phyloP scores from a whole-genome alignment of 2,797 vertebrate species.

The Phoeniculus purpureus region DNA sequence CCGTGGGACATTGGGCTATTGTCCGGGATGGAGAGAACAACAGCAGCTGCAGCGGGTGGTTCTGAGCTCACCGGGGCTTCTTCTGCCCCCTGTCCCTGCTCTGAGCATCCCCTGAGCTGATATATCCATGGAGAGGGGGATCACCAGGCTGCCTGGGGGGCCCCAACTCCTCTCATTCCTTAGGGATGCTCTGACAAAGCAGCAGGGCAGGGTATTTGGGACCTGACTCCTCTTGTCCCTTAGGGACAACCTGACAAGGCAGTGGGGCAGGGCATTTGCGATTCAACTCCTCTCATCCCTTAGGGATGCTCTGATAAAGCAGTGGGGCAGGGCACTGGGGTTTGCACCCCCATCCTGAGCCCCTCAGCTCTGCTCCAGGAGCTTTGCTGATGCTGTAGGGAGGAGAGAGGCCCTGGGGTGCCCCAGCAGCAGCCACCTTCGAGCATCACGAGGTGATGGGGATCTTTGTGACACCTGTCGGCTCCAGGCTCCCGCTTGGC shows the following conservation, averaged over 20 bases:
- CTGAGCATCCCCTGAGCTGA: accelerated
- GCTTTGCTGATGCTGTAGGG: neutral
- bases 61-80: constrained; percentile 53
- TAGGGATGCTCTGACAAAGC: neutral
- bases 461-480: constrained; percentile 47
- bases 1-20: constrained; percentile 64
- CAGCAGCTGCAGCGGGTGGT: constrained; percentile 58
- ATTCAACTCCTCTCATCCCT: neutral
- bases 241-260: too few species aligned
- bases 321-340: accelerated
- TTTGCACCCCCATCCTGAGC: neutral
- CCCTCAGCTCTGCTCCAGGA: accelerated
- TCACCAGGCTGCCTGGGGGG: neutral
- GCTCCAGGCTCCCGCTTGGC: neutral
- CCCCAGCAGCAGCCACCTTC: neutral
- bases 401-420: neutral
- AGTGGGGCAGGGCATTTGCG: too few species aligned
- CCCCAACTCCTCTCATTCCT: neutral
- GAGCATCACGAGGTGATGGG: neutral
- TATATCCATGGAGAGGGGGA: too few species aligned
- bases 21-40: constrained; percentile 47
- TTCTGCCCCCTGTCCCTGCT: neutral
- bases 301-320: neutral
- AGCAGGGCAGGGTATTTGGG: accelerated
- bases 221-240: too few species aligned